Conservation (phyloP, 2,888 invertebrate species). For the Stratiomys singularior region DNA sequence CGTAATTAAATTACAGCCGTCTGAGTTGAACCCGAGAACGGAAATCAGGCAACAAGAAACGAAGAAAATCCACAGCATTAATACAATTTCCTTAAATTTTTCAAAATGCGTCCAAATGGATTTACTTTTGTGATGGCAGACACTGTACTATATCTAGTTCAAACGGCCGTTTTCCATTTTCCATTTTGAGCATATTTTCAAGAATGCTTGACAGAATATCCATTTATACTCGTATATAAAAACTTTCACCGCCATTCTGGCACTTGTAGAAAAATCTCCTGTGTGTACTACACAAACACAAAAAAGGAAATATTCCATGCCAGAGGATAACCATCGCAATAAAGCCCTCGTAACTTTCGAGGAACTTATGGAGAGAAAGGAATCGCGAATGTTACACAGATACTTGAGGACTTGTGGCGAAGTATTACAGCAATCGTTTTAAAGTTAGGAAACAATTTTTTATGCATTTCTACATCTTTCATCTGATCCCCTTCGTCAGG, state of each 20-base stretch:
- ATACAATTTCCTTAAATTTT: constrained; percentile 33
- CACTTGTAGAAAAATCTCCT: constrained; percentile 26
- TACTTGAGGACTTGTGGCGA: constrained; percentile 19
- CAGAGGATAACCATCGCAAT: background rate
- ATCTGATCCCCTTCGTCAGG: background rate
- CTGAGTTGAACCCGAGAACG: constrained; percentile 11
- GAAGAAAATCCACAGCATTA: constrained; percentile 30
- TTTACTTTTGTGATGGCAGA: constrained; percentile 15
- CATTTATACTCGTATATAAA: background rate
- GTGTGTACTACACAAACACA: background rate
- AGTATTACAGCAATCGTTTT: constrained; percentile 39
- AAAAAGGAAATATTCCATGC: background rate
- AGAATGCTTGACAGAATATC: background rate
- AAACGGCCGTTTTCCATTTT: constrained; percentile 21
- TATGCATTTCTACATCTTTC: constrained; percentile 34
- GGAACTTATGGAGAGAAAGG: background rate
- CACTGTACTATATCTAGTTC: background rate
- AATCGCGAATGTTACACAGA: constrained; percentile 5
- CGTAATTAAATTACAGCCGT: constrained; percentile 23
- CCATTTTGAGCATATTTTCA: background rate
- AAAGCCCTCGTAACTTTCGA: constrained; percentile 18
- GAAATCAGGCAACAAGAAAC: constrained; percentile 34
- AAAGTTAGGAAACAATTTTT: constrained; percentile 42
- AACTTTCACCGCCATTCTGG: constrained; percentile 19
- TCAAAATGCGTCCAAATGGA: background rate